A percentile compares a stretch with the other conserved stretches of the same genome.
Evolutionary conservation across 1,140 invertebrate species (phyloP).

Genomic region (Pogonomyrmex barbatus): DNA sequence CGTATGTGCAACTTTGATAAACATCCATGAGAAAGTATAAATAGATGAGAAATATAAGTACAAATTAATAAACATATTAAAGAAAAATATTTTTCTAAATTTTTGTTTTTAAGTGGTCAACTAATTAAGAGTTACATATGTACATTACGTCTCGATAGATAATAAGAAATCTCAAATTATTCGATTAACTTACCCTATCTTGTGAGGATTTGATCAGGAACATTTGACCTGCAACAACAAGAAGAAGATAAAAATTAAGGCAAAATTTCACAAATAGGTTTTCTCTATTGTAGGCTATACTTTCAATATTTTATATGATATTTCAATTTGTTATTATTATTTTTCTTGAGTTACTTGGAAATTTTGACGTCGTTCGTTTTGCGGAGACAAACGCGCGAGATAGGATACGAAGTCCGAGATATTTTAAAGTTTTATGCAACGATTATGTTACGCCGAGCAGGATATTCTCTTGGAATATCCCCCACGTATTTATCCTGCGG

Average conservation of each 20-base stretch:
- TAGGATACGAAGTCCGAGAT: constrained; percentile 19
- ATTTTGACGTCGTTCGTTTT: not conserved
- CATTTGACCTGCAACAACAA: constrained; percentile 46
- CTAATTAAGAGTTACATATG: not conserved
- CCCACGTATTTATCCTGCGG: constrained; percentile 55
- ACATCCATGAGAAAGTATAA: constrained; percentile 15
- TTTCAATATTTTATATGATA: not conserved
- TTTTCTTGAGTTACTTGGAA: not conserved
- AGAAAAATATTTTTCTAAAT: constrained; percentile 10
- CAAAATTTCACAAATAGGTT: constrained; percentile 2
- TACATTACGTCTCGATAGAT: not conserved
- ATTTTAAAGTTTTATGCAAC: constrained; percentile 57
- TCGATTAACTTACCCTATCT: constrained; percentile 44
- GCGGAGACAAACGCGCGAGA: not conserved
- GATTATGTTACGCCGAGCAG: constrained; percentile 24
- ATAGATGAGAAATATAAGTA: not conserved
- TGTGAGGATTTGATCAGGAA: not conserved
- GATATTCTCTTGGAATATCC: constrained; percentile 62
- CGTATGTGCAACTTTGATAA: constrained; percentile 12
- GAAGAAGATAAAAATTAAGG: constrained; percentile 12
- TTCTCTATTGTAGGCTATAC: not conserved
- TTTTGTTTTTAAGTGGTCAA: not conserved
- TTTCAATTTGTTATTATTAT: not conserved
- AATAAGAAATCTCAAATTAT: not conserved
- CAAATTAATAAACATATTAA: not conserved